phyloP scores from a whole-genome alignment of 2,888 invertebrate species.

The Anoplius nigerrimus region DNA sequence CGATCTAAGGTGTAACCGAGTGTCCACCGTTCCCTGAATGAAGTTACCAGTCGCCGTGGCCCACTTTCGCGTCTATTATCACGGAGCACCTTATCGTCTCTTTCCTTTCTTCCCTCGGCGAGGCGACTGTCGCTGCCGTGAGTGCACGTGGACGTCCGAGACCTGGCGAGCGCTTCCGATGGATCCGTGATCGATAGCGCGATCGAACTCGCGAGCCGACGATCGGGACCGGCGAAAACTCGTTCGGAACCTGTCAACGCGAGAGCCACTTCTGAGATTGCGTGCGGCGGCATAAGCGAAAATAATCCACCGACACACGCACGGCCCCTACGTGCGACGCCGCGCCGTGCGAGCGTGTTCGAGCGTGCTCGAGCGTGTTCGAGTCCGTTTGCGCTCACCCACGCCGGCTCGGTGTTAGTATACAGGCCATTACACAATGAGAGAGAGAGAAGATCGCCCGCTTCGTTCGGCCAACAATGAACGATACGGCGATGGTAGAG shows the following conservation, averaged over 20 bases:
- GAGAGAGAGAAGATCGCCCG: too few relatives aligned
- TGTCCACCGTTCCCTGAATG: too few relatives aligned
- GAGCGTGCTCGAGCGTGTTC: too few relatives aligned
- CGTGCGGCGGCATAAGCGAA: conserved; percentile 64
- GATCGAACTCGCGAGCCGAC: neutral
- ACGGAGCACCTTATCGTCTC: neutral
- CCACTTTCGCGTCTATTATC: neutral
- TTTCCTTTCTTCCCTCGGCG: neutral
- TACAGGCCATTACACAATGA: neutral
- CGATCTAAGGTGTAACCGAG: too few relatives aligned
- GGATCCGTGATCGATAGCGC: neutral
- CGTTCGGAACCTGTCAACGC: conserved; percentile 63
- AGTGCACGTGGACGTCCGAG: neutral
- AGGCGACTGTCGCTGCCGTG: too few relatives aligned
- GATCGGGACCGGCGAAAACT: conserved; percentile 32
- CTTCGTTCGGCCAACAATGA: too few relatives aligned
- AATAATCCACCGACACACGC: conserved; percentile 59
- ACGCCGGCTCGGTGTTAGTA: neutral
- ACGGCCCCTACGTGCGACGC: neutral
- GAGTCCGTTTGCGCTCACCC: conserved; percentile 11
- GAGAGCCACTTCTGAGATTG: conserved; percentile 66
- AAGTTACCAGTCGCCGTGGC: neutral
- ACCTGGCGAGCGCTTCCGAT: neutral
- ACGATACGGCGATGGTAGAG: too few relatives aligned
- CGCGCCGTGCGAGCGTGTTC: neutral